These are phyloP conservation scores for Neogobius melanostomus DNA, from an alignment of 2,113 vertebrate genomes.

Conservation along the genomic window DNA sequence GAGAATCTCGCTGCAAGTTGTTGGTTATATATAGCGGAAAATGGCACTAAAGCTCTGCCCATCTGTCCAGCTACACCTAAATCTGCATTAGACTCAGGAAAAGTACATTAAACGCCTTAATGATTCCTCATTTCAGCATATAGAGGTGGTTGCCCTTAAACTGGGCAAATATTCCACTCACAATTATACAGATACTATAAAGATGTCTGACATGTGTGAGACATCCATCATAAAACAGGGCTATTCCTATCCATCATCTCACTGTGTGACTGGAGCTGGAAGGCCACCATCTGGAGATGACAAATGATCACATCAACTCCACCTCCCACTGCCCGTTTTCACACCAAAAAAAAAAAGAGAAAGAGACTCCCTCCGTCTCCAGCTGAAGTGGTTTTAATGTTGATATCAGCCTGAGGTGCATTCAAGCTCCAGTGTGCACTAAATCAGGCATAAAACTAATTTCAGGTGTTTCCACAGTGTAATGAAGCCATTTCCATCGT, in stretches of 20 bases:
- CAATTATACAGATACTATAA: conserved; percentile 12
- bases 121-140: background rate
- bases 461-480: conserved; percentile 60
- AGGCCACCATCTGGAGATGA: conserved; percentile 12
- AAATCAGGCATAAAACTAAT: conserved; percentile 77
- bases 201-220: background rate
- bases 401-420: conserved; percentile 48
- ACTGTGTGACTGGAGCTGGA: conserved; percentile 6
- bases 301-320: conserved; percentile 32
- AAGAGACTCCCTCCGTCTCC: conserved; percentile 30
- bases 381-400: conserved; percentile 61
- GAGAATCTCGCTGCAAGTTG: background rate
- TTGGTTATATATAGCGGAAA: background rate
- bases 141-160: too few species aligned
- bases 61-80: background rate
- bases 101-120: background rate
- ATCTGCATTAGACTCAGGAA: background rate
- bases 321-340: conserved; percentile 27
- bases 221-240: conserved; percentile 2
- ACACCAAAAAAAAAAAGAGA: conserved; percentile 11
- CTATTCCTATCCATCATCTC: background rate
- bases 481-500: conserved; percentile 45
- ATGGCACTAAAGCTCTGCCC: background rate
- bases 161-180: background rate
- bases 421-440: conserved; percentile 56